Evolutionary conservation across 2,888 invertebrate genomes (phyloP).

Genomic region (Epicampocera succincta): DNA sequence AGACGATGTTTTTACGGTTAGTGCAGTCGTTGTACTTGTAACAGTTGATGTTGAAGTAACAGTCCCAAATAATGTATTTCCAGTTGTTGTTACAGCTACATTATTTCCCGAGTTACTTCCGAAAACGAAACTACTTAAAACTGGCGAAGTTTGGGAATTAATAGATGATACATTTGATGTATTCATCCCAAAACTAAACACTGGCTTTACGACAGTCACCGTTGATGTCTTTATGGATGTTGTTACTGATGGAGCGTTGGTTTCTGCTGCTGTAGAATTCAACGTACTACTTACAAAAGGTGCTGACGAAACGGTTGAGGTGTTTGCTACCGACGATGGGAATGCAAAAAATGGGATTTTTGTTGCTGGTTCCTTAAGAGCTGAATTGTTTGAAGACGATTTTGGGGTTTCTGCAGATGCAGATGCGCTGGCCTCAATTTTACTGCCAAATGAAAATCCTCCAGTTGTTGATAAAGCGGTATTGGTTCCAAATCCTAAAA

Average conservation of each 20-base stretch:
- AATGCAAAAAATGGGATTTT: conserved; percentile 49
- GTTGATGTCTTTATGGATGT: conserved; percentile 16
- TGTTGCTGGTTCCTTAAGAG: conserved; percentile 65
- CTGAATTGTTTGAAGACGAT: conserved; percentile 47
- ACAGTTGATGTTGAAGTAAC: conserved; percentile 42
- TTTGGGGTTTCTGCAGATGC: conserved; percentile 21
- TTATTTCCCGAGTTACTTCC: conserved; percentile 54
- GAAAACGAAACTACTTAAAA: conserved; percentile 68
- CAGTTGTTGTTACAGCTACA: conserved; percentile 38
- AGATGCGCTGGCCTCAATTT: conserved; percentile 25
- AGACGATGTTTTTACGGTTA: conserved; percentile 56
- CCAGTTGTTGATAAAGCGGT: conserved; percentile 60
- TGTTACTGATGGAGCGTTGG: conserved; percentile 36
- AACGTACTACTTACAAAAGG: conserved; percentile 29
- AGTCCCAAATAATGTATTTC: conserved; percentile 55
- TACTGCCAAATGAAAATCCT: conserved; percentile 69
- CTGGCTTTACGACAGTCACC: conserved; percentile 69
- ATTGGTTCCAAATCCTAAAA: conserved; percentile 46
- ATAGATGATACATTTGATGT: conserved; percentile 44
- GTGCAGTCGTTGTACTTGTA: conserved; percentile 29
- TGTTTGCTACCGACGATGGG: conserved; percentile 37
- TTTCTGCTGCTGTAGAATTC: conserved; percentile 34
- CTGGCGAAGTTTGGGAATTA: conserved; percentile 49
- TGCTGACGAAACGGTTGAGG: not conserved
- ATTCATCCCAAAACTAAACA: conserved; percentile 69